Conservation (phyloP, 1,140 invertebrate genomes). For the Habropoda laboriosa region DNA sequence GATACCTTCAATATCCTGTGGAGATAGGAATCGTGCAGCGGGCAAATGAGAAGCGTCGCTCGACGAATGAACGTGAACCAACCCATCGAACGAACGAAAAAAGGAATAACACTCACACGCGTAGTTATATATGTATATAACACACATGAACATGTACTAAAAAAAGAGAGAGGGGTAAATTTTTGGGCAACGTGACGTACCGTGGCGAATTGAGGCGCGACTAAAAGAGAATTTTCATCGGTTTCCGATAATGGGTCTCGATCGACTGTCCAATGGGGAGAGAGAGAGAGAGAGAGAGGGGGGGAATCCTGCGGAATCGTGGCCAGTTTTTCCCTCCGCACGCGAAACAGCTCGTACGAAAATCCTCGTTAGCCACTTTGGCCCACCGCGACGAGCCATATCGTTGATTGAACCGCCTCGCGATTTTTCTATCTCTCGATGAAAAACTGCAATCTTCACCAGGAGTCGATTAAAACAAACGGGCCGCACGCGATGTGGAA, state of each 20-base stretch:
- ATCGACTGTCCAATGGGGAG: slow-evolving; percentile 55
- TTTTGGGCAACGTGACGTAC: slow-evolving; percentile 53
- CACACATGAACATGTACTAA: background rate
- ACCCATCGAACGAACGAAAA: background rate
- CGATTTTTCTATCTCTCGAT: background rate
- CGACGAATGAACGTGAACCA: slow-evolving; percentile 10
- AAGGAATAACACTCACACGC: background rate
- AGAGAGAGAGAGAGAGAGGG: too few relatives aligned
- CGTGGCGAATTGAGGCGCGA: slow-evolving; percentile 51
- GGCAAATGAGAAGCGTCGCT: slow-evolving; percentile 39
- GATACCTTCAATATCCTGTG: slow-evolving; percentile 47
- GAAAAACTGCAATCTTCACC: background rate
- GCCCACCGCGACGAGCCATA: slow-evolving; percentile 24
- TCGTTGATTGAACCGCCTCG: slow-evolving; percentile 26
- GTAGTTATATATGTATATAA: background rate
- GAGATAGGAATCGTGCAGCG: slow-evolving; percentile 47
- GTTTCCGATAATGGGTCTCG: slow-evolving; percentile 64
- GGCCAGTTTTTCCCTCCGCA: slow-evolving; percentile 37
- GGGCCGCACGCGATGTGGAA: background rate
- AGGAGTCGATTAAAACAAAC: slow-evolving; percentile 1
- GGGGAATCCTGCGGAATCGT: slow-evolving; percentile 51
- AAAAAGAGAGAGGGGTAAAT: background rate
- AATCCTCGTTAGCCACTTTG: slow-evolving; percentile 65
- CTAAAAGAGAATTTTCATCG: slow-evolving; percentile 67
- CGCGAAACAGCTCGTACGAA: slow-evolving; percentile 52